These are phyloP conservation scores for Pangasius macronema DNA, from an alignment of 2,797 vertebrate genomes.

Conservation along the genomic window DNA sequence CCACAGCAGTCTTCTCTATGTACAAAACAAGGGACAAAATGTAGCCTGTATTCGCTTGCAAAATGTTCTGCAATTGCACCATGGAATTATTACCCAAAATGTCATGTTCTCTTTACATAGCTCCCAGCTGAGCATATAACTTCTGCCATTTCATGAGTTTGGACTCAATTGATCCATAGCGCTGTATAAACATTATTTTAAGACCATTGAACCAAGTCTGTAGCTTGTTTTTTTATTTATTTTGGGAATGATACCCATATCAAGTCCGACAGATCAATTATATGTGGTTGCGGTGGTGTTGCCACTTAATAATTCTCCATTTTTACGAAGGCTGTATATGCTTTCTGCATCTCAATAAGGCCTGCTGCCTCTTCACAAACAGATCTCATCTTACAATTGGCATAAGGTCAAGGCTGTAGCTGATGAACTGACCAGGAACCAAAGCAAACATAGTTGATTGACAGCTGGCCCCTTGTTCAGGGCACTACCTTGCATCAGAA, in stretches of 20 bases:
- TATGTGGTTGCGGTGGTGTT: constrained; percentile 16
- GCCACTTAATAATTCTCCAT: constrained; percentile 39
- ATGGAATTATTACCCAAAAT: constrained; percentile 21
- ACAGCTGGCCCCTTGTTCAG: constrained; percentile 58
- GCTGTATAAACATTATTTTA: constrained; percentile 46
- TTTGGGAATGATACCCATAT: constrained; percentile 34
- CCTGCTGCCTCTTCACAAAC: constrained; percentile 49
- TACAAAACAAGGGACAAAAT: constrained; percentile 7
- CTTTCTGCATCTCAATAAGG: constrained; percentile 53
- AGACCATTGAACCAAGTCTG: constrained; percentile 31
- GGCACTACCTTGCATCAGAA: constrained; percentile 63
- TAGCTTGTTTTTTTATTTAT: constrained; percentile 9
- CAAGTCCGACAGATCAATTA: constrained; percentile 37
- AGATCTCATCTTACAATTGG: constrained; percentile 55
- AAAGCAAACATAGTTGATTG: constrained; percentile 57
- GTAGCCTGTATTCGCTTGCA: background rate
- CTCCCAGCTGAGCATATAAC: constrained; percentile 41
- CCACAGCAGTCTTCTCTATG: constrained; percentile 1
- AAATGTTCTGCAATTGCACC: constrained; percentile 22
- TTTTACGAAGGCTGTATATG: constrained; percentile 36
- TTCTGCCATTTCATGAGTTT: constrained; percentile 46
- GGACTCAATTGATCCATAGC: constrained; percentile 46
- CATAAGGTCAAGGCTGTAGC: constrained; percentile 57
- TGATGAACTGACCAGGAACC: constrained; percentile 52
- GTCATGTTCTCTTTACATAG: constrained; percentile 39